A percentile compares a stretch with the other conserved stretches of the same genome.
These are phyloP conservation scores for Trigoniulus corallinus DNA, from an alignment of 1,140 invertebrate species.

Conservation along the genomic window DNA sequence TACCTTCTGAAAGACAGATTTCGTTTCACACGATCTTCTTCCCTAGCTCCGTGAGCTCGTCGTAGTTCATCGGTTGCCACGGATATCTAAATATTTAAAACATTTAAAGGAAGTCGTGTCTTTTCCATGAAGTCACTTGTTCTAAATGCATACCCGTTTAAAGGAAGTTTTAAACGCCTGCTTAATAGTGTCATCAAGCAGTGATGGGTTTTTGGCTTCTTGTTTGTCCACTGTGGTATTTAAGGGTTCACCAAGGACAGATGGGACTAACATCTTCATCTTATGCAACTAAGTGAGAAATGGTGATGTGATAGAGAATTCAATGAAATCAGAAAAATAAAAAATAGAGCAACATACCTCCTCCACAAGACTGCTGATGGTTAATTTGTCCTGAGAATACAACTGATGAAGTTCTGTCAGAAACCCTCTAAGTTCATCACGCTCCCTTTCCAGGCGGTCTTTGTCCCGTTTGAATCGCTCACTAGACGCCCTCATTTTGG, in stretches of 20 bases:
- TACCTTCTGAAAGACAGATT: conserved; percentile 21
- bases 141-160: conserved; percentile 11
- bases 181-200: conserved; percentile 13
- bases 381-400: background rate
- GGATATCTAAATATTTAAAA: conserved; percentile 13
- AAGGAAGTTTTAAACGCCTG: conserved; percentile 17
- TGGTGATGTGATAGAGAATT: background rate
- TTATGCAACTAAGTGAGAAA: background rate
- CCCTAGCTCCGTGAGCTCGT: conserved; percentile 1
- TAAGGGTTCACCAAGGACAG: background rate
- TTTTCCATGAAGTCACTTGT: no score
- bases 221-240: background rate
- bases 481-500: conserved; percentile 77
- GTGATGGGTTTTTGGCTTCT: background rate
- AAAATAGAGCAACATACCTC: conserved; percentile 7
- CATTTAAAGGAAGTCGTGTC: conserved; percentile 16
- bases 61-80: background rate
- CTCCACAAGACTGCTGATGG: background rate
- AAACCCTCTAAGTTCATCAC: conserved; percentile 13
- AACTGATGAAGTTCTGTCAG: conserved; percentile 1
- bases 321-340: background rate
- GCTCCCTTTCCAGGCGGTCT: conserved; percentile 60
- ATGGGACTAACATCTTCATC: background rate
- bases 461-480: conserved; percentile 75
- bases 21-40: conserved; percentile 16